phyloP scores from a whole-genome alignment of 2,113 vertebrate species.

The Nesogale talazaci region DNA sequence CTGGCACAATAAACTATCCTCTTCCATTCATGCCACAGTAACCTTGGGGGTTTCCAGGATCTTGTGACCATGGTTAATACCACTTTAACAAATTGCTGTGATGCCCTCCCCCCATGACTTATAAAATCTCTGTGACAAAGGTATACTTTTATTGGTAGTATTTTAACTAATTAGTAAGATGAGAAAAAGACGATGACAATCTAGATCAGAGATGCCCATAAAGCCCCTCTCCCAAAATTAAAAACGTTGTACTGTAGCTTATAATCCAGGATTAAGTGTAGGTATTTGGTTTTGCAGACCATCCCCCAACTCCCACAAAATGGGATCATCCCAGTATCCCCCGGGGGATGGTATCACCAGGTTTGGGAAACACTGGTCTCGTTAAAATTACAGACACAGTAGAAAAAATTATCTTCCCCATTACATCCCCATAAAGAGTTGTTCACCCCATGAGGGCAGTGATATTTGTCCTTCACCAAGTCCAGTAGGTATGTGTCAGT shows the following conservation, averaged over 20 bases:
- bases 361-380: no score
- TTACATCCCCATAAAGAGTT: neutral
- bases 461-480: slow-evolving; percentile 42
- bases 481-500: neutral
- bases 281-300: no score
- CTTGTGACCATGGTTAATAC: slow-evolving; percentile 5
- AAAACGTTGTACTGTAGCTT: no score
- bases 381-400: neutral
- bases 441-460: neutral
- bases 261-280: no score
- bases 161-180: slow-evolving; percentile 37
- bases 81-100: slow-evolving; percentile 12
- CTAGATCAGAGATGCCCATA: neutral
- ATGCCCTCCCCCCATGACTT: neutral
- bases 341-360: no score
- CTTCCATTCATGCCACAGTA: neutral
- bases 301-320: no score
- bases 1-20: slow-evolving; percentile 31
- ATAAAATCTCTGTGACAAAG: slow-evolving; percentile 7
- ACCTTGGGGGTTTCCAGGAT: neutral
- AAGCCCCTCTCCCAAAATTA: no score
- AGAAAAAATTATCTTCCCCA: slow-evolving; percentile 15
- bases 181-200: slow-evolving; percentile 9
- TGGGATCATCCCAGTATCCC: no score
- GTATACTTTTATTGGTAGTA: slow-evolving; percentile 27